Base-by-base conservation (phyloP, 2,888 invertebrate genomes). In the Pterostichus niger region DNA sequence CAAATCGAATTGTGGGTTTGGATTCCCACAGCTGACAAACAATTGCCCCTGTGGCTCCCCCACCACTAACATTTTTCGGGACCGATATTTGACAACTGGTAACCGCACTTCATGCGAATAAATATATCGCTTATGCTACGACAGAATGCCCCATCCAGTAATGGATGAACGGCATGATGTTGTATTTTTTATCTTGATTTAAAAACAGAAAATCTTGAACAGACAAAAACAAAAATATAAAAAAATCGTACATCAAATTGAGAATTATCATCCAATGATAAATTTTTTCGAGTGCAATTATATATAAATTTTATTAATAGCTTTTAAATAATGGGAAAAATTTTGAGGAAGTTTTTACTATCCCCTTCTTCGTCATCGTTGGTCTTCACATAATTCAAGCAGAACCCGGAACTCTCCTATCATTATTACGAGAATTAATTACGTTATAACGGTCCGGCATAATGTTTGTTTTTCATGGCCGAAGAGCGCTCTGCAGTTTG, bases 351-450 rank as follows among this genome's bases (percentile, higher is more conserved):
- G 56, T 78, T 78, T 78, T 73, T 73, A n/a, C 49, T 13, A 10
- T 59, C 31, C 9, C 17, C 10, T 2, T 64, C 13, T 10, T 52
- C 6, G 24, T 10, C 24, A 7, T 0, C 24, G 11, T n/a, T 33
- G 64, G 33, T 64, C 52, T 52, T 17, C 11, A 52, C 49, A 52
- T 49, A 52, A 75, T 75, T 49, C 49, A 49, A n/a, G 31, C 31
- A 75, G 44, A 33, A 82, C 82, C 76, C 82, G 82, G 82, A 82
- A 82, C 75, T 68, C 33, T 46, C 24, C 61, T 82, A 82, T 82
- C 82, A 82, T 82, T 82, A 82, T 75, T 76, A 76, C 75, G 40
- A 75, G 82, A 82, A 82, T 82, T 82, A 82, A 82, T 82, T 82
- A 82, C 82, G 15, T 49, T 82, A 49, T 82, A 82, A 82, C 82